phyloP scores from a whole-genome alignment of 2,113 vertebrate genomes.

The Eupsittula cactorum region DNA sequence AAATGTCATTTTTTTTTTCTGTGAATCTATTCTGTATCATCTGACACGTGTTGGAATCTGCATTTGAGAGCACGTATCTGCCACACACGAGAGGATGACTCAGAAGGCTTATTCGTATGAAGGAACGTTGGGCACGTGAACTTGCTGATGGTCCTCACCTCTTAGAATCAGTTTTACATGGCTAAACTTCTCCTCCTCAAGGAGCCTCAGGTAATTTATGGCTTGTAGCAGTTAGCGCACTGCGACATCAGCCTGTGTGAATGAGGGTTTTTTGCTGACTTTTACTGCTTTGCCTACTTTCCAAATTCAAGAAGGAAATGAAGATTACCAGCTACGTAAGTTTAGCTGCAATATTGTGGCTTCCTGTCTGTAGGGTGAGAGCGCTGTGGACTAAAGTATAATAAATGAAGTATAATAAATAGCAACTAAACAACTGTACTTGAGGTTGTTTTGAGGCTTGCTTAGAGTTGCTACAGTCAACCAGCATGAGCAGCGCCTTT shows the following conservation, averaged over 20 bases:
- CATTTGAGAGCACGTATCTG: background rate
- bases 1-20: background rate
- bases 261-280: background rate
- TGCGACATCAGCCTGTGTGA: background rate
- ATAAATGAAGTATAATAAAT: background rate
- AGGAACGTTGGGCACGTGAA: background rate
- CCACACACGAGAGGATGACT: background rate
- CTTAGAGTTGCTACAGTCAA: background rate
- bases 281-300: background rate
- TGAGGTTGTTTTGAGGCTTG: background rate
- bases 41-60: background rate
- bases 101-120: background rate
- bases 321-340: background rate
- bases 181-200: background rate
- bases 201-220: background rate
- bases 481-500: background rate
- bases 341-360: conserved; percentile 2
- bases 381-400: background rate
- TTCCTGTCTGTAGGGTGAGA: conserved; percentile 6
- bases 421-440: background rate
- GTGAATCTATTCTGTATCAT: background rate
- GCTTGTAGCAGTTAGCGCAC: background rate
- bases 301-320: background rate
- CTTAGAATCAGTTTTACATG: background rate
- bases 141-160: background rate